phyloP scores from a whole-genome alignment of 2,797 vertebrate species.

The Masticophis lateralis region DNA sequence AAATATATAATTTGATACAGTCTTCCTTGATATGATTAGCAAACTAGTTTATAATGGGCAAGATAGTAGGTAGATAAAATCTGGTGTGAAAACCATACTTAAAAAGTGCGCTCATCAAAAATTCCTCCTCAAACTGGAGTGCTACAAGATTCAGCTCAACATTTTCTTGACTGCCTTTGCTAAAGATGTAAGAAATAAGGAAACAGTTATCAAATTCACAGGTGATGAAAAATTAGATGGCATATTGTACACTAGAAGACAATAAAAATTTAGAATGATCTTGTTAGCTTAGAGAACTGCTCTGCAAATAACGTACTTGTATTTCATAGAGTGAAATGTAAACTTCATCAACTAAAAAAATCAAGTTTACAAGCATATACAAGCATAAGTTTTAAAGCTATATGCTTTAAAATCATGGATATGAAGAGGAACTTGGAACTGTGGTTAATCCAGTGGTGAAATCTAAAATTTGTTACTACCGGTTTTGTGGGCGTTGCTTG shows the following conservation, averaged over 20 bases:
- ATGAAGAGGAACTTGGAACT: neutral
- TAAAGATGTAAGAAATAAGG: neutral
- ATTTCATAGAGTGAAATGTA: neutral
- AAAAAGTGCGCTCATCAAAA: neutral
- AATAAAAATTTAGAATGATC: neutral
- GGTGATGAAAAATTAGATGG: neutral
- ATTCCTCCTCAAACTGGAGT: neutral
- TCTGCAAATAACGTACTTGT: neutral
- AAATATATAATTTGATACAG: neutral
- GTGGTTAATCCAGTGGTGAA: neutral
- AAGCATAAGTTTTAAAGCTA: too few relatives aligned
- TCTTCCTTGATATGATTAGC: neutral
- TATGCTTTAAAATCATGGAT: neutral
- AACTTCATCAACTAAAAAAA: neutral
- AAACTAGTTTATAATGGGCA: neutral
- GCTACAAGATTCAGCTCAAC: neutral
- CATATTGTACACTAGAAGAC: neutral
- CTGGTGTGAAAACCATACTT: neutral
- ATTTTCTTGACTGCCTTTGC: neutral
- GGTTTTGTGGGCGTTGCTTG: too few relatives aligned
- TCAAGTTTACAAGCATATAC: neutral
- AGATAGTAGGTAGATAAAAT: neutral
- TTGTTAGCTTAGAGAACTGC: neutral
- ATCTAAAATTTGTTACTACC: too few relatives aligned
- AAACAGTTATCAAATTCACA: neutral